A percentile compares a stretch with the other conserved stretches of the same genome.
Evolutionary conservation across 2,797 vertebrate species (phyloP).

Genomic region (Lepidocolaptes lacrymiger): DNA sequence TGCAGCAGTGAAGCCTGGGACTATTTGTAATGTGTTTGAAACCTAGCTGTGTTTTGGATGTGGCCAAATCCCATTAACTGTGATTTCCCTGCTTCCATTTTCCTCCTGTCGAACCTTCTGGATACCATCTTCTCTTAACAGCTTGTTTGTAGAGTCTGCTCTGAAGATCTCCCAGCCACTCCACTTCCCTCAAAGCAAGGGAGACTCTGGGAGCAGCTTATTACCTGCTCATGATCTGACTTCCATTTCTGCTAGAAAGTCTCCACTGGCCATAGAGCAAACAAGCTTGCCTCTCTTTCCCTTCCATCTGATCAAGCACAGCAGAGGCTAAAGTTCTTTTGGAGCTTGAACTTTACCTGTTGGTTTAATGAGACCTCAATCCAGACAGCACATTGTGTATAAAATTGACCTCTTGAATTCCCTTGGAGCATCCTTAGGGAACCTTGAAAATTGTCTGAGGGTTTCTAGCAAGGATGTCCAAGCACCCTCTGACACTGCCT

Average conservation of each 20-base stretch:
- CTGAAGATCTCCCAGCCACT: neutral
- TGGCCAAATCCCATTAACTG: slow-evolving; percentile 48
- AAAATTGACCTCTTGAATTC: neutral
- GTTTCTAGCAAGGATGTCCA: neutral
- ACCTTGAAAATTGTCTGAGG: neutral
- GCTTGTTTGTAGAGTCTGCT: slow-evolving; percentile 47
- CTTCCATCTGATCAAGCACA: neutral
- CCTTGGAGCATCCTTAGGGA: neutral
- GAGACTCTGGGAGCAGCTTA: neutral
- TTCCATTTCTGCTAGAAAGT: neutral
- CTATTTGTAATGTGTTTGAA: neutral
- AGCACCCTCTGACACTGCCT: neutral
- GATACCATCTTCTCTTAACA: neutral
- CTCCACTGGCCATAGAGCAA: fast-evolving
- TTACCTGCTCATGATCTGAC: neutral
- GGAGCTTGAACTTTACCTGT: neutral
- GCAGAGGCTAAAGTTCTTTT: neutral
- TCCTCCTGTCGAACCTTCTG: slow-evolving; percentile 54
- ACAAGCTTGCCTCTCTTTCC: neutral
- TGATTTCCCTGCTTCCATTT: slow-evolving; percentile 39
- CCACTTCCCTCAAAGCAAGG: neutral
- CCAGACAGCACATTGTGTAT: neutral
- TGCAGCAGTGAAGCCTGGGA: neutral
- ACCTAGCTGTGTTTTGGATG: slow-evolving; percentile 14
- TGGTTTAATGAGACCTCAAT: neutral